Percentiles rank a stretch among this genome's conserved stretches.
Evolutionary conservation across 2,888 invertebrate species (phyloP).

Genomic region (Tinea pellionella): DNA sequence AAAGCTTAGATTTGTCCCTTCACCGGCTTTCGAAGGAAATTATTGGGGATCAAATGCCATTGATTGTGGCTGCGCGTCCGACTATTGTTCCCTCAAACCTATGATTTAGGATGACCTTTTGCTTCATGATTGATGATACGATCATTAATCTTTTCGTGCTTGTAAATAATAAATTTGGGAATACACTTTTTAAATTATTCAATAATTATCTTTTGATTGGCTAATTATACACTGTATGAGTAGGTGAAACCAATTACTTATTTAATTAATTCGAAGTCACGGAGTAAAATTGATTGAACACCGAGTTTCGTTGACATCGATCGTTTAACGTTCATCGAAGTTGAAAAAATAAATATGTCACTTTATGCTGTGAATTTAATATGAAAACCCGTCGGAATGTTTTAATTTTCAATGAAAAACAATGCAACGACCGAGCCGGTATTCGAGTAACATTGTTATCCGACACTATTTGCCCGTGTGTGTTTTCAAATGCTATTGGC

Average conservation of each 20-base stretch:
- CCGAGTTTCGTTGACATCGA: neutral
- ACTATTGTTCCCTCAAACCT: constrained; percentile 1
- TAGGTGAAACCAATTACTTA: neutral
- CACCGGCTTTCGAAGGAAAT: constrained; percentile 5
- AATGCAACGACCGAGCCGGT: neutral
- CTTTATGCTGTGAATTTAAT: neutral
- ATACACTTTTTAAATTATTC: neutral
- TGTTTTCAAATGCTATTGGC: no score
- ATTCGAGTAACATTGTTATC: no score
- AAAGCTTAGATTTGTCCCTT: constrained; percentile 13
- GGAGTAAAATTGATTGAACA: neutral
- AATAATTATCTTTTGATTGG: constrained; percentile 3
- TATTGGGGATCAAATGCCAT: constrained; percentile 13
- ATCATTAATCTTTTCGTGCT: constrained; percentile 1
- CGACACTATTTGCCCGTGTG: neutral
- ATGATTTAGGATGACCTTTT: constrained; percentile 7
- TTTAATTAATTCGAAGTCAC: neutral
- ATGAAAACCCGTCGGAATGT: neutral
- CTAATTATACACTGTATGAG: neutral
- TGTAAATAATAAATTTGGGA: neutral
- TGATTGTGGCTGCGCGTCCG: neutral
- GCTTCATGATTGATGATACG: constrained; percentile 7
- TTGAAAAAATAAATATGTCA: neutral
- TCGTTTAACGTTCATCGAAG: neutral
- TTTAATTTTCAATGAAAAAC: neutral